Evolutionary conservation across 2,797 vertebrate genomes (phyloP).

Genomic region (Phrynocephalus guinanensis): DNA sequence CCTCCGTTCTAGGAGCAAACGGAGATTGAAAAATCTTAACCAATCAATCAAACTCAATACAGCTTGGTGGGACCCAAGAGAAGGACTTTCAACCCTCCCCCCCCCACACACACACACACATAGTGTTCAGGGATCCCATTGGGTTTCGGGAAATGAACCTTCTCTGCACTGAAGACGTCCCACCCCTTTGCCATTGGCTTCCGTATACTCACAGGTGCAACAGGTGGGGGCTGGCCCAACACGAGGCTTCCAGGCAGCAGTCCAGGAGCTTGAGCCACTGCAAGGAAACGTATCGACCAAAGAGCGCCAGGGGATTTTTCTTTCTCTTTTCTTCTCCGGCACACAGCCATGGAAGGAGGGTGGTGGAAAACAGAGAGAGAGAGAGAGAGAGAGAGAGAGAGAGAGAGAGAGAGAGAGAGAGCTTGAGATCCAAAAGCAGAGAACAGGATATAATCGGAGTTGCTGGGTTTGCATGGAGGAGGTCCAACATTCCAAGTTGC

Average conservation of each 20-base stretch:
- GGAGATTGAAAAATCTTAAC: no score
- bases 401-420: not conserved
- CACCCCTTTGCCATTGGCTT: not conserved
- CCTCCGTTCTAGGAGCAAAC: no score
- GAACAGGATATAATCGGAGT: not conserved
- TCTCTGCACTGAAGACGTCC: no score
- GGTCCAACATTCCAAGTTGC: no score
- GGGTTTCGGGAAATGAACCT: no score
- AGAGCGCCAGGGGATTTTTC: constrained; percentile 79
- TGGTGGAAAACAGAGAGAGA: not conserved
- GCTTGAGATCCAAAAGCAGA: not conserved
- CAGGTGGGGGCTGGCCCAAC: constrained; percentile 86
- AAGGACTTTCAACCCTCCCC: no score
- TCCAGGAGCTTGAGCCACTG: constrained; percentile 88
- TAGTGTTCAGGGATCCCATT: no score
- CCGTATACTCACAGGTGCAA: constrained; percentile 83
- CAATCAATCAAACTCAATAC: no score
- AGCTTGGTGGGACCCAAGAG: no score
- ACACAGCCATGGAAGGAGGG: not conserved
- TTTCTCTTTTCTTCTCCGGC: constrained; percentile 74
- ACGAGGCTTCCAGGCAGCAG: constrained; percentile 88
- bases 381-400: constrained; percentile 13
- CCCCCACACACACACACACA: no score
- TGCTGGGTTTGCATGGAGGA: not conserved
- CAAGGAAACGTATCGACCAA: constrained; percentile 82